These are phyloP conservation scores for Stichopus horrens DNA, from an alignment of 53 echinoderm and acorn worm genomes.

Conservation along the genomic window DNA sequence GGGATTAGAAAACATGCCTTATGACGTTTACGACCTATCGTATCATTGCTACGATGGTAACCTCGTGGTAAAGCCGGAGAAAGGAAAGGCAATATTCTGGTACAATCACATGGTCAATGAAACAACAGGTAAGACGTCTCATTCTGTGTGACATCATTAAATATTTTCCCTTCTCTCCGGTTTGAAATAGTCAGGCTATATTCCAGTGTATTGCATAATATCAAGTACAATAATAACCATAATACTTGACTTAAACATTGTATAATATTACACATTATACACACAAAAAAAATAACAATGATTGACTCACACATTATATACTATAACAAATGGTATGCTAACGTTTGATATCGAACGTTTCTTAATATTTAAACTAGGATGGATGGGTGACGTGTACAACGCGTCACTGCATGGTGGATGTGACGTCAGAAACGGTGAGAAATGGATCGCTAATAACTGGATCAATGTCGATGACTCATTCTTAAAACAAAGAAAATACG, in stretches of 20 bases:
- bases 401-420: conserved; percentile 83
- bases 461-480: conserved; percentile 69
- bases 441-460: conserved; percentile 95
- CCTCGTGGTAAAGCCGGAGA: conserved; percentile 70
- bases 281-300: too few relatives aligned
- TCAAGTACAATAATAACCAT: too few relatives aligned
- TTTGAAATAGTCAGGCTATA: too few relatives aligned
- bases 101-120: conserved; percentile 71
- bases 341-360: not conserved
- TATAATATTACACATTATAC: too few relatives aligned
- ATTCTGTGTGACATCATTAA: not conserved
- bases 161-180: too few relatives aligned
- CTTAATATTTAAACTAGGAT: conserved; percentile 39
- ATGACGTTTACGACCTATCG: conserved; percentile 70
- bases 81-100: conserved; percentile 88
- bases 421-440: conserved; percentile 74
- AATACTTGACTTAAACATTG: too few relatives aligned
- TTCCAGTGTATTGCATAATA: too few relatives aligned
- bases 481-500: conserved; percentile 42
- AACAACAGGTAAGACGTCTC: conserved; percentile 15
- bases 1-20: conserved; percentile 20
- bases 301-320: too few relatives aligned
- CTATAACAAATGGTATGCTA: too few relatives aligned
- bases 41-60: conserved; percentile 76
- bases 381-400: conserved; percentile 68